Percentiles rank a stretch among this genome's conserved stretches.
phyloP scores from a whole-genome alignment of 2,113 vertebrate species.

The Apteryx mantelli region DNA sequence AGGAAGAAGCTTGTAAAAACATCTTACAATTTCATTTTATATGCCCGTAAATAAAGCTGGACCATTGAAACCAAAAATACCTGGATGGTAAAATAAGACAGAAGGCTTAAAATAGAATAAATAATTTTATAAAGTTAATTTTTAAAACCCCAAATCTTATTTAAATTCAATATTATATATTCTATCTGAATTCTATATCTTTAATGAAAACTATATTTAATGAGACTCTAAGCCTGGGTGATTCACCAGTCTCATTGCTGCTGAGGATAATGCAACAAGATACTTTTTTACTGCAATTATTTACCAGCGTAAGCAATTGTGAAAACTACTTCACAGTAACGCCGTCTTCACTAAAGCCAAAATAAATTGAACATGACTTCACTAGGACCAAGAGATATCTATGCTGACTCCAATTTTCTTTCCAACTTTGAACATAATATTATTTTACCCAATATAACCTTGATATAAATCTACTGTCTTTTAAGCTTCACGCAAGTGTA shows the following conservation, averaged over 20 bases:
- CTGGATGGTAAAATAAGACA: constrained; percentile 81
- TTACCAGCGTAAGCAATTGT: constrained; percentile 59
- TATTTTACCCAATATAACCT: neutral
- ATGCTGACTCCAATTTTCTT: neutral
- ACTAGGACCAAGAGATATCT: neutral
- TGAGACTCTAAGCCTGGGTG: constrained; percentile 44
- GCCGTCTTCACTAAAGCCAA: constrained; percentile 26
- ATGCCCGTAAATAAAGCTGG: constrained; percentile 83
- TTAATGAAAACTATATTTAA: constrained; percentile 72
- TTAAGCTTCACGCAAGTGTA: constrained; percentile 48
- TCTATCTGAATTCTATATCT: constrained; percentile 79
- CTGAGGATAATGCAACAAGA: constrained; percentile 27
- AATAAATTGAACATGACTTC: neutral
- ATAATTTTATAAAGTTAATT: constrained; percentile 86
- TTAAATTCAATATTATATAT: constrained; percentile 84
- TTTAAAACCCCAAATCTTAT: constrained; percentile 75
- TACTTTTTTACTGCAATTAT: constrained; percentile 20
- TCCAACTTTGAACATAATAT: constrained; percentile 18
- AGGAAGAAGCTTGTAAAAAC: constrained; percentile 79
- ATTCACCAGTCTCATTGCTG: constrained; percentile 47
- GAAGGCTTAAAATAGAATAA: constrained; percentile 87
- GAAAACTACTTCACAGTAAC: constrained; percentile 72
- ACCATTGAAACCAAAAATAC: constrained; percentile 72
- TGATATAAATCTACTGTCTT: constrained; percentile 39
- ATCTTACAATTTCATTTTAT: constrained; percentile 79